Percentiles rank a stretch among this genome's conserved stretches.
Conservation (phyloP, 2,797 vertebrate genomes). For the Epinephelus awoara region DNA sequence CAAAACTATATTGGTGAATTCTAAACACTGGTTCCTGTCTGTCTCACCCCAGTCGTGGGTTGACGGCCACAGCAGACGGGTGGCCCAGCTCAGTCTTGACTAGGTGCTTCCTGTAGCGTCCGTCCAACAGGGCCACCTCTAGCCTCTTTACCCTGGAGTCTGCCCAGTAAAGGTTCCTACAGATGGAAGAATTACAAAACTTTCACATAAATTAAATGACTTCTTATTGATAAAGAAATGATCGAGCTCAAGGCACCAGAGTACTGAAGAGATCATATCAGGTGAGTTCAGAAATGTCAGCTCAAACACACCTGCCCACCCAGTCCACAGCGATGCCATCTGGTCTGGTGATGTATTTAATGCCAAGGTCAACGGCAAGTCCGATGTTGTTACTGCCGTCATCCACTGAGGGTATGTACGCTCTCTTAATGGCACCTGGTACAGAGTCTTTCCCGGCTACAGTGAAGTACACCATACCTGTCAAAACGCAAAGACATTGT, state of each 20-base stretch:
- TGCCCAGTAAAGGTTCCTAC: slow-evolving; percentile 95
- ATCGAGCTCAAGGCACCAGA: not conserved
- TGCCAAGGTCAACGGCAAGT: slow-evolving; percentile 87
- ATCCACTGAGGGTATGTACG: slow-evolving; percentile 91
- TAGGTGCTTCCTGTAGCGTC: slow-evolving; percentile 94
- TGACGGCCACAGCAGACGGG: slow-evolving; percentile 92
- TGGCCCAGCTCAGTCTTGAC: slow-evolving; percentile 88
- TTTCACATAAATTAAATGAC: not conserved
- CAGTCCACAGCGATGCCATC: slow-evolving; percentile 94
- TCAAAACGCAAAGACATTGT: slow-evolving; percentile 10
- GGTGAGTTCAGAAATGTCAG: not conserved
- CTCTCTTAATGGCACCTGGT: slow-evolving; percentile 92
- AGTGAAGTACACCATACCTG: slow-evolving; percentile 94
- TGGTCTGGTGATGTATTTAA: slow-evolving; percentile 91
- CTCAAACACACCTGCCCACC: slow-evolving; percentile 89
- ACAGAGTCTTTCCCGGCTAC: slow-evolving; percentile 85
- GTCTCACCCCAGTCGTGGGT: slow-evolving; percentile 91
- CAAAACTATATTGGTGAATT: not conserved
- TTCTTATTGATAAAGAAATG: not conserved
- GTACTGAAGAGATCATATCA: not conserved
- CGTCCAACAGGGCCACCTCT: slow-evolving; percentile 93
- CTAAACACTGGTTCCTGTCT: no score
- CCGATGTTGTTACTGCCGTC: slow-evolving; percentile 90
- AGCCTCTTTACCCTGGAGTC: slow-evolving; percentile 89
- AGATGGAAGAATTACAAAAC: slow-evolving; percentile 3